Evolutionary conservation across 1,140 invertebrate species (phyloP), one percentile per base, ranked within the genome.

Genomic region (Aphis craccivora): DNA sequence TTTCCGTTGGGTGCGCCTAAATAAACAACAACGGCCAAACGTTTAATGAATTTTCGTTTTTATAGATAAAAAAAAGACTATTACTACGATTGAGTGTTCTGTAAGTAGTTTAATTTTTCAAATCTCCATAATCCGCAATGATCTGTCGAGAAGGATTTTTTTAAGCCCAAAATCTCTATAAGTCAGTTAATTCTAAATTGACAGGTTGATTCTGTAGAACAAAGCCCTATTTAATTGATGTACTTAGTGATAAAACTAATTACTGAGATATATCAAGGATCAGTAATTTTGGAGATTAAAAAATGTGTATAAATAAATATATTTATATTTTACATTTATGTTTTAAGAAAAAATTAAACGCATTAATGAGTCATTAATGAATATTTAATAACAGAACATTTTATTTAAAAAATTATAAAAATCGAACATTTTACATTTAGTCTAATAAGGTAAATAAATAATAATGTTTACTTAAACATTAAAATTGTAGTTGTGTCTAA

Each of bases 111-210:
- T 55, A 23, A 35, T 55, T 53, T 89, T 25, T 55, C 18, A n/a
- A 89, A 89, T 89, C 53, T 20, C 48, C 35, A 40, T 89, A 89
- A 89, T 89, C 48, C 51, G 11, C 88, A 53, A 37, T 40, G 23
- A 89, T 89, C 22, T 55, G 48, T 37, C 37, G 7, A 48, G 22
- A 51, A 89, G 20, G 7, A 53, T 55, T 40, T 53, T 88, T 89
- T 53, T 53, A 89, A 89, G n/a, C 48, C 48, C n/a, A 0, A 53
- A 35, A 53, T 53, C 86, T 87, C 30, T 48, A 7, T 89, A 37
- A 89, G 22, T 25, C 88, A 11, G n/a, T 89, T 89, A 89, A 89
- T 89, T 53, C 87, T 51, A 35, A 87, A 87, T 53, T 37, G 87
- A 89, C 87, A 51, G 51, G 55, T 30, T 87, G 45, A 87, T 51